Evolutionary conservation across 2,888 invertebrate species (phyloP).

Genomic region (Cyclophora albipunctata): DNA sequence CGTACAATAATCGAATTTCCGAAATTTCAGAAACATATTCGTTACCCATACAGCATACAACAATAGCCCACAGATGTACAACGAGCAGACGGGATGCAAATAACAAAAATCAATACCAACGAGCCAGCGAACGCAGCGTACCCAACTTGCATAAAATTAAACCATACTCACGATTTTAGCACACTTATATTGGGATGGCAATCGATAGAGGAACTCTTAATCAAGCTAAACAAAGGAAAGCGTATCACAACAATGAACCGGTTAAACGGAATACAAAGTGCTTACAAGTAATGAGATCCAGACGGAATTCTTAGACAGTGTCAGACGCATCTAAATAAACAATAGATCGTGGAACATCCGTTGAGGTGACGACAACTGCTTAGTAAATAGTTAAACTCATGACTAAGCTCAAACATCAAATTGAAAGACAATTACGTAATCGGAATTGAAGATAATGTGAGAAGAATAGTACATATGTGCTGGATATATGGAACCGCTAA

Average conservation of each 20-base stretch:
- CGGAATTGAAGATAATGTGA: constrained; percentile 20
- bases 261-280: constrained; percentile 20
- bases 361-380: constrained; percentile 44
- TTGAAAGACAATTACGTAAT: constrained; percentile 20
- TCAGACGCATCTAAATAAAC: constrained; percentile 44
- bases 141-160: constrained; percentile 62
- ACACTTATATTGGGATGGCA: constrained; percentile 27
- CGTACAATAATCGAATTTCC: constrained; percentile 1
- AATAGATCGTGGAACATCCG: constrained; percentile 63
- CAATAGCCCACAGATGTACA: constrained; percentile 61
- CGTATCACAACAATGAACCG: constrained; percentile 6
- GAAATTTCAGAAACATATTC: constrained; percentile 26
- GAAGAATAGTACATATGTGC: constrained; percentile 22
- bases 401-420: constrained; percentile 19
- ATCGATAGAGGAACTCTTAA: constrained; percentile 16
- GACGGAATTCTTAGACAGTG: constrained; percentile 52
- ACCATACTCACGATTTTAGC: constrained; percentile 42
- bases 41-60: constrained; percentile 55
- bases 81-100: constrained; percentile 70
- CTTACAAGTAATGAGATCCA: constrained; percentile 24
- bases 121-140: constrained; percentile 49
- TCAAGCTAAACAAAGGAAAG: constrained; percentile 15
- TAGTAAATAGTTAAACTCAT: constrained; percentile 44
- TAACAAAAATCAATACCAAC: constrained; percentile 70
- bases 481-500: constrained; percentile 42